Conservation (phyloP, 2,113 vertebrate genomes). For the Vimba vimba region DNA sequence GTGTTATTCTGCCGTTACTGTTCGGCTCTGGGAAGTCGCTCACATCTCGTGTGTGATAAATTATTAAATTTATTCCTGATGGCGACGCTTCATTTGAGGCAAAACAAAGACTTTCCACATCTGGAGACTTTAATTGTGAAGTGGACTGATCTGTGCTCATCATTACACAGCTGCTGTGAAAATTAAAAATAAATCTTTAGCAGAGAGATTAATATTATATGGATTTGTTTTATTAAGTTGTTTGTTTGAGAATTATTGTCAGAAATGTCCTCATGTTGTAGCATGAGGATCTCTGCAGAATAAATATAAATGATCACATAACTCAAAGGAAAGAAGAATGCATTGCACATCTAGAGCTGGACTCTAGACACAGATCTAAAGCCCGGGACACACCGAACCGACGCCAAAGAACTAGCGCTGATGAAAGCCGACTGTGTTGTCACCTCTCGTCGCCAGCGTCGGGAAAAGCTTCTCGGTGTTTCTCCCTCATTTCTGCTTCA, state of each 20-base stretch:
- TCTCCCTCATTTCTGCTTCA: no score
- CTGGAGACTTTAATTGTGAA: background rate
- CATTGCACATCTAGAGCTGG: background rate
- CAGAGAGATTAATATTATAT: background rate
- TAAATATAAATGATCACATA: background rate
- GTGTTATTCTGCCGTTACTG: constrained; percentile 11
- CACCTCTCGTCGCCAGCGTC: no score
- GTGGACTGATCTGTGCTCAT: background rate
- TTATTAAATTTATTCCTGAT: constrained; percentile 36
- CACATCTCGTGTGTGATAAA: constrained; percentile 44
- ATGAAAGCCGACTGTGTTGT: no score
- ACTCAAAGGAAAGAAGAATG: background rate
- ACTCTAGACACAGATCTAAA: background rate
- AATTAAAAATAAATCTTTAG: background rate
- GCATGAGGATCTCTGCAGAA: background rate
- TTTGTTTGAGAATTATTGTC: background rate
- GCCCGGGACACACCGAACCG: no score
- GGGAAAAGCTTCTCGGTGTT: no score
- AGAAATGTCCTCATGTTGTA: background rate
- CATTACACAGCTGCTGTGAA: background rate
- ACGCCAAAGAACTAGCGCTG: no score
- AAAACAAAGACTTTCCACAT: background rate
- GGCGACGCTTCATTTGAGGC: background rate
- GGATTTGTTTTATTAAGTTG: background rate
- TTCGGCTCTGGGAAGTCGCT: constrained; percentile 1